Base-by-base conservation (phyloP, 2,797 vertebrate genomes). In the Myotis daubentonii region DNA sequence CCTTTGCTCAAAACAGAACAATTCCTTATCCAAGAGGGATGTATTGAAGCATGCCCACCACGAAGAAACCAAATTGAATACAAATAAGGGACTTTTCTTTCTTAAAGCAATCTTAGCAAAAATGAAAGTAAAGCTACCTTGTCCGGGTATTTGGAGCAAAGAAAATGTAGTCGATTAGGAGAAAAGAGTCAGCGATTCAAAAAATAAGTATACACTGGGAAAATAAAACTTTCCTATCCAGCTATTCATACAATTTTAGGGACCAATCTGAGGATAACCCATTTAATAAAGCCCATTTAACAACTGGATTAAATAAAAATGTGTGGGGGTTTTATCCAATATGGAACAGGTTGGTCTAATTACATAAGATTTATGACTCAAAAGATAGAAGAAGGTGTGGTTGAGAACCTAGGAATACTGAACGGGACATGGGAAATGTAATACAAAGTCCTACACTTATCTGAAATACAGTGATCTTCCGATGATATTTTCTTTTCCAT, bases 71-170 rank as follows among this genome's bases (percentile, higher is more conserved):
- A 91, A 76, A 55, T 41, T 91, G 76, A 66, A 89, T 19, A 51
- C 41, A 87, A 92, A 55, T 55, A 76, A 76, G 11, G 28, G 65
- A 66, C 4, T 47, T 82, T 65, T 28, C 62, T 41, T 94, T 72
- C 33, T 65, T 78, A 76, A 93, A 94, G 28, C 57, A 95, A 72
- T 81, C 84, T 76, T 44, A 95, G 28, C 75, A 81, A 66, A 94
- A 76, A 19, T 65, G n/a, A 33, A 88, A 76, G 25, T 49, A 3
- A 93, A 93, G 33, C 16, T 74, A 70, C 17, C n/a, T 62, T 80
- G 16, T 36, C 10, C 38, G 25, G 25, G 17, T 62, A 68, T 75
- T 76, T 49, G 44, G 44, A 81, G 25, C 33, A 91, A 87, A 85
- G n/a, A 84, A 75, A 96, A 49, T 74, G 8, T n/a, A 55, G 10